Conservation (phyloP, 53 echinoderm and acorn worm genomes). For the Zoroaster sp. region DNA sequence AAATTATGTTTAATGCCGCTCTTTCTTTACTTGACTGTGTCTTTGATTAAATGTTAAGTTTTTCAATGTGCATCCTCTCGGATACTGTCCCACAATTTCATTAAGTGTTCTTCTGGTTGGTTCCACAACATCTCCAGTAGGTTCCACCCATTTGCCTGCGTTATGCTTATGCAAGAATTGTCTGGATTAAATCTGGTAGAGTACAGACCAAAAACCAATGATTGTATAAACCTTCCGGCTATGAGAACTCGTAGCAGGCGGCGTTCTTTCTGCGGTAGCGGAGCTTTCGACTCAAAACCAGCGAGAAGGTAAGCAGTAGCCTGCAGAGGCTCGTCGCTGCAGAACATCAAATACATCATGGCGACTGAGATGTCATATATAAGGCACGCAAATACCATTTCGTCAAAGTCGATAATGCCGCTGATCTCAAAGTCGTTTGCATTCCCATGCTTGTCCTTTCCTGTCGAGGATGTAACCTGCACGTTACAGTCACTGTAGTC, state of each 20-base stretch:
- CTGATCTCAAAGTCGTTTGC: slow-evolving; percentile 1
- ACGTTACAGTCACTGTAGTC: slow-evolving; percentile 63
- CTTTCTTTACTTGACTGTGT: no score
- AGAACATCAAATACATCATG: slow-evolving; percentile 77
- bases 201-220: slow-evolving; percentile 56
- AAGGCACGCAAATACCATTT: slow-evolving; percentile 14
- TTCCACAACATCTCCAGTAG: slow-evolving; percentile 37
- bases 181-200: neutral
- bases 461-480: neutral
- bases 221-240: slow-evolving; percentile 67
- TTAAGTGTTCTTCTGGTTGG: neutral
- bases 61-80: neutral
- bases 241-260: slow-evolving; percentile 42
- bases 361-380: slow-evolving; percentile 74
- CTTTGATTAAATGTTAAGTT: no score
- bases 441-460: neutral
- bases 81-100: neutral
- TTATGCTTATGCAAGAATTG: slow-evolving; percentile 10
- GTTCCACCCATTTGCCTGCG: slow-evolving; percentile 39
- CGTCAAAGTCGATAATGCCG: slow-evolving; percentile 82
- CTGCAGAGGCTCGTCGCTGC: slow-evolving; percentile 40
- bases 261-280: slow-evolving; percentile 53
- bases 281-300: slow-evolving; percentile 52
- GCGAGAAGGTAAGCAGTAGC: slow-evolving; percentile 60
- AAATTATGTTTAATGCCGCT: no score